These are phyloP conservation scores for Cephalopterus ornatus DNA, from an alignment of 2,113 vertebrate genomes.

Conservation along the genomic window DNA sequence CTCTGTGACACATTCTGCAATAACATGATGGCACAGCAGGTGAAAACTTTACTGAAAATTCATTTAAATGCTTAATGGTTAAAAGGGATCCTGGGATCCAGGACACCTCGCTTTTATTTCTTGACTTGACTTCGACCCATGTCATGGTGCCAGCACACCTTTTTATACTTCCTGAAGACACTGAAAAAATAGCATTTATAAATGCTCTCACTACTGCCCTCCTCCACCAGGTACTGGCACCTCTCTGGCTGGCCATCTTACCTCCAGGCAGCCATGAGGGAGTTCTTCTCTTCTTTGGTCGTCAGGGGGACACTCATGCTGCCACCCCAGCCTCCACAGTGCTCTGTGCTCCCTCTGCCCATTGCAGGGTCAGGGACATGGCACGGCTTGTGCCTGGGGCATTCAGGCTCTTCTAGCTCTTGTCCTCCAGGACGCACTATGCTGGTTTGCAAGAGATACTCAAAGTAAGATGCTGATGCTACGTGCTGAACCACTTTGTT, in stretches of 20 bases:
- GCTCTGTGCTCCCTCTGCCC: neutral
- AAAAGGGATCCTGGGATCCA: neutral
- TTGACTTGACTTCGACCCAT: neutral
- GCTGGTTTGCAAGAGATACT: neutral
- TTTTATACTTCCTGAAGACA: neutral
- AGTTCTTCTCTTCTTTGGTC: neutral
- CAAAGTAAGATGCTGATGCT: neutral
- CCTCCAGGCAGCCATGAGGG: neutral
- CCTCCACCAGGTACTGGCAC: neutral
- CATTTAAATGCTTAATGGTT: neutral
- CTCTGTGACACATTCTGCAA: neutral
- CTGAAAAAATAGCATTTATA: neutral
- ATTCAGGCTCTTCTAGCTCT: neutral
- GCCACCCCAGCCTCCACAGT: no score
- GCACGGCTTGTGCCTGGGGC: neutral
- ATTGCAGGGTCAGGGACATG: rapidly evolving
- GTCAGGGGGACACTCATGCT: neutral
- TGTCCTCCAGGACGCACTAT: neutral
- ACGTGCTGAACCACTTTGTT: neutral
- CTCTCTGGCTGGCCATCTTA: neutral
- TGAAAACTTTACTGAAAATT: neutral
- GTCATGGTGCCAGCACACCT: neutral
- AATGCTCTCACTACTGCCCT: neutral
- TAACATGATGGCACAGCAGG: neutral
- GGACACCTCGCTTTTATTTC: neutral